Conservation (phyloP, 92 coral and sea anemone genomes). For the Diadumene lineata region DNA sequence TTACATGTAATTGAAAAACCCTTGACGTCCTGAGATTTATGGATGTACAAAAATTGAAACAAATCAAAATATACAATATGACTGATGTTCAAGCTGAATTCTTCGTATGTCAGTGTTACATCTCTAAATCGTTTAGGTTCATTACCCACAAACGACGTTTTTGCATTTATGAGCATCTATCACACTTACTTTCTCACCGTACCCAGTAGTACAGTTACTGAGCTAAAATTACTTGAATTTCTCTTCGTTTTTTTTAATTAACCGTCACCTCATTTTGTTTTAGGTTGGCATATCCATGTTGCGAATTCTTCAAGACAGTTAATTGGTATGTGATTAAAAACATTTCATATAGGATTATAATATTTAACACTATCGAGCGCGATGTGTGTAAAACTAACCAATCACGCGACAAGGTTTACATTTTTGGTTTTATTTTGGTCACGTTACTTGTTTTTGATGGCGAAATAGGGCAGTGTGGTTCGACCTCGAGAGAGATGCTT, state of each 20-base stretch:
- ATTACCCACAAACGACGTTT: too few relatives aligned
- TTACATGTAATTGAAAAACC: neutral
- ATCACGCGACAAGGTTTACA: neutral
- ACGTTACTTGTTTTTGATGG: conserved; percentile 9
- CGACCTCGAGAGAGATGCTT: neutral
- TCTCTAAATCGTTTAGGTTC: too few relatives aligned
- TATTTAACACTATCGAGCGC: neutral
- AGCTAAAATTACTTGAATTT: too few relatives aligned
- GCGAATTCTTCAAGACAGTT: neutral
- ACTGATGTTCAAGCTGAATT: too few relatives aligned
- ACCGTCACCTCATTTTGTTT: too few relatives aligned
- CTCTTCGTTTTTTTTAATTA: too few relatives aligned
- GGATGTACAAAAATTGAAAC: neutral
- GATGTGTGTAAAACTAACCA: neutral
- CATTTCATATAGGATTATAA: neutral
- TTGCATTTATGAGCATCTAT: too few relatives aligned
- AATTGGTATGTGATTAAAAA: neutral
- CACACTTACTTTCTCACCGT: too few relatives aligned
- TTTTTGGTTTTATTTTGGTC: conserved; percentile 11
- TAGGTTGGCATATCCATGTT: too few relatives aligned
- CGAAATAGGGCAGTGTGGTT: neutral
- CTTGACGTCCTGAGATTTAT: neutral
- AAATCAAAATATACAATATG: neutral
- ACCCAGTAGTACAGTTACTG: too few relatives aligned
- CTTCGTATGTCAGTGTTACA: too few relatives aligned